Base-by-base conservation (phyloP, 1,140 invertebrate species). In the Theocolax elegans region DNA sequence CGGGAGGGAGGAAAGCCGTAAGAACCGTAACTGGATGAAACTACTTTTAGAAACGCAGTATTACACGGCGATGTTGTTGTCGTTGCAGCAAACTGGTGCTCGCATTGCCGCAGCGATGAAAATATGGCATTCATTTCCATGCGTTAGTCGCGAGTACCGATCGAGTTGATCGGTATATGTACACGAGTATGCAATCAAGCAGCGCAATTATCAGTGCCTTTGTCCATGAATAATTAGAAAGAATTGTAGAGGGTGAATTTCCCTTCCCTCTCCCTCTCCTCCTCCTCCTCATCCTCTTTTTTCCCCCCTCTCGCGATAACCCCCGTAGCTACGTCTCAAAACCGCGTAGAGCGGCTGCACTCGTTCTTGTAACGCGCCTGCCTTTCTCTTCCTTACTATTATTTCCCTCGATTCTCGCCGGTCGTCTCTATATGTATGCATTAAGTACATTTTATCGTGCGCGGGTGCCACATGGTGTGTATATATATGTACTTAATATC, bases 171-270 rank as follows among this genome's bases (percentile, higher is more conserved):
- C 72, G 75, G 54, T 69, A 19, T 77, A 69, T 72, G 74, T 76
- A 77, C 77, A 75, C 76, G 79, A 77, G 76, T 76, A 77, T 78
- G 79, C 79, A 79, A 80, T 80, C 79, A 79, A 79, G 79, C 77
- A 77, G 75, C 75, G 75, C 77, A 80, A 81, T 81, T 80, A 81
- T 81, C 79, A 74, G 71, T 72, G 79, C 76, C 77, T 81, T 81
- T 80, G 79, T 81, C 78, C 79, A 79, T 79, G 79, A 80, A 81
- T 81, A 81, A 81, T 81, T 80, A 78, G 76, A 79, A 81, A 80
- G 77, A 76, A 78, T 60, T 23, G 70, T 29, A 58, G 40, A 53
- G 70, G 49, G 75, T 67, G 65, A 46, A 31, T 4, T 6, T 48
- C 42, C 13, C 17, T 44, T n/a, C 49, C 56, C 58, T 31, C 54